Conservation (phyloP, 2,888 invertebrate species). For the Apodemia duryi region DNA sequence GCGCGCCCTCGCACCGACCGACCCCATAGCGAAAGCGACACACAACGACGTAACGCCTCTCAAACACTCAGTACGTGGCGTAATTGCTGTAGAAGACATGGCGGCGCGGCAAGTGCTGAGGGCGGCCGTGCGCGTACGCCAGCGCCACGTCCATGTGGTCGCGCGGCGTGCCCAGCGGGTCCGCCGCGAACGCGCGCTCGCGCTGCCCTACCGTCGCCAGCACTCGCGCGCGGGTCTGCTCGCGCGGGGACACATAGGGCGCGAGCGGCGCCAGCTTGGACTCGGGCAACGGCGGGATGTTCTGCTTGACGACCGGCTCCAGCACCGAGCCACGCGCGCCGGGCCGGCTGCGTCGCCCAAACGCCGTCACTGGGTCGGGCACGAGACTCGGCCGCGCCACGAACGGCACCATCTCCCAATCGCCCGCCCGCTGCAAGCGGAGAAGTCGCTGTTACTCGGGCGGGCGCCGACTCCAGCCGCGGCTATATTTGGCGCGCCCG, state of each 20-base stretch:
- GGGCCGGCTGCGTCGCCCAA: conserved; percentile 82
- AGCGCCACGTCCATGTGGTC: conserved; percentile 83
- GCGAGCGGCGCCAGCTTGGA: conserved; percentile 80
- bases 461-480: conserved; percentile 71
- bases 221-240: conserved; percentile 82
- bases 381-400: conserved; percentile 92
- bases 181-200: conserved; percentile 78
- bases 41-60: conserved; percentile 44
- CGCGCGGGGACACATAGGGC: conserved; percentile 84
- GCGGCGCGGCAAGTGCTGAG: conserved; percentile 69
- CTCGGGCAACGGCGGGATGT: conserved; percentile 81
- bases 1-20: conserved; percentile 46
- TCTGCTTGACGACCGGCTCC: conserved; percentile 79
- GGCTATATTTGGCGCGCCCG: conserved; percentile 80
- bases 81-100: conserved; percentile 77
- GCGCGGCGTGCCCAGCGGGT: conserved; percentile 78
- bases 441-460: conserved; percentile 75
- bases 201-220: conserved; percentile 79
- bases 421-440: conserved; percentile 87
- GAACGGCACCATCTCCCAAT: conserved; percentile 93
- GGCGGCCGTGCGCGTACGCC: conserved; percentile 80
- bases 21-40: conserved; percentile 71
- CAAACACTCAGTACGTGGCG: conserved; percentile 60
- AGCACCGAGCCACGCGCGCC: conserved; percentile 68
- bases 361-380: conserved; percentile 91